These are phyloP conservation scores for Phalacrocorax carbo DNA, from an alignment of 2,113 vertebrate genomes.

Conservation along the genomic window DNA sequence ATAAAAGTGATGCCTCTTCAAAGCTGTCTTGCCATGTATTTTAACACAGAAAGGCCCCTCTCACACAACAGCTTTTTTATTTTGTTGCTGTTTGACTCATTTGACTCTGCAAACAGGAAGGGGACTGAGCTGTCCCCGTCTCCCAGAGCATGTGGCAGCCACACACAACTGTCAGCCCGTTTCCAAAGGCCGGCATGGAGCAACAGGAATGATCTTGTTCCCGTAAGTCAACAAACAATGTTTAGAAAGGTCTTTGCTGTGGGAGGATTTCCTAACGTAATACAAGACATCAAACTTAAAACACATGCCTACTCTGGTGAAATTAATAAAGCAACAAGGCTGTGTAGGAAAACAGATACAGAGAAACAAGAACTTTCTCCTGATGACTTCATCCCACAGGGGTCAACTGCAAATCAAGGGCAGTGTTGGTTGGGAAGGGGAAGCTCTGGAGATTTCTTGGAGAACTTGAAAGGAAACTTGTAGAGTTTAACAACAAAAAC, in stretches of 20 bases:
- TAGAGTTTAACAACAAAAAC: background rate
- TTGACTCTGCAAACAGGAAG: background rate
- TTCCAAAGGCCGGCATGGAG: background rate
- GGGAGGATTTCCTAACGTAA: constrained; percentile 45
- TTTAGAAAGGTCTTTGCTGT: constrained; percentile 40
- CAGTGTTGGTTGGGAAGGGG: background rate
- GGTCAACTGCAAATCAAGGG: background rate
- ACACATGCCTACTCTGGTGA: background rate
- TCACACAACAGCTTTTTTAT: background rate
- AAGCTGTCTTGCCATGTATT: background rate
- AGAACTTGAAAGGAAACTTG: background rate
- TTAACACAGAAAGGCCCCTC: background rate
- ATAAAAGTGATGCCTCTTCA: background rate
- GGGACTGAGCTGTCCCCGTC: background rate
- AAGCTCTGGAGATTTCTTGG: background rate
- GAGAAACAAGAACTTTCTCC: constrained; percentile 48
- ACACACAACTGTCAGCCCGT: background rate
- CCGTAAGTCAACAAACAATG: constrained; percentile 33
- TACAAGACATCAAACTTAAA: constrained; percentile 14
- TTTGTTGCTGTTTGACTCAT: background rate
- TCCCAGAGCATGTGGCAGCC: background rate
- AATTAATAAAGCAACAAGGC: background rate
- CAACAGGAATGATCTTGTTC: background rate
- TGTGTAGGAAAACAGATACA: constrained; percentile 1
- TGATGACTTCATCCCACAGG: constrained; percentile 40